Conservation (phyloP, 2,888 invertebrate genomes). For the Cancer borealis region DNA sequence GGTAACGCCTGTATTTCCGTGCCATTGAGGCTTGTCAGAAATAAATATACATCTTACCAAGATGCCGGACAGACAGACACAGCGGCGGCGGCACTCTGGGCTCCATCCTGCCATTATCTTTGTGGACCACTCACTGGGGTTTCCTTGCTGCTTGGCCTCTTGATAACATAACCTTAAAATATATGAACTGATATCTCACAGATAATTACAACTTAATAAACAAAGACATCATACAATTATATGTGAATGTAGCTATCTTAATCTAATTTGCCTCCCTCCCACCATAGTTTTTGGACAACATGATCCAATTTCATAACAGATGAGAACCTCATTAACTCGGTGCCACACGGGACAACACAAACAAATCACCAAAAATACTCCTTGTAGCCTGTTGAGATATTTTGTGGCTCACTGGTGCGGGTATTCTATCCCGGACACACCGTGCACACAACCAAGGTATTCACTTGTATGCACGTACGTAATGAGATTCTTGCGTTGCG, state of each 20-base stretch:
- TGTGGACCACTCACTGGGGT: not conserved
- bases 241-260: conserved; percentile 54
- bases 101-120: conserved; percentile 7
- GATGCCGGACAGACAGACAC: not conserved
- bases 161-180: conserved; percentile 57
- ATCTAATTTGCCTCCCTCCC: conserved; percentile 65
- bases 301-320: conserved; percentile 23
- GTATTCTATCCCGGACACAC: not conserved
- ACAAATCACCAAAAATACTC: not conserved
- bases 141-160: conserved; percentile 41
- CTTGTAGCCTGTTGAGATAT: not conserved
- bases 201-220: conserved; percentile 68
- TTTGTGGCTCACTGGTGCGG: not conserved
- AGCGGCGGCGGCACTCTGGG: not conserved
- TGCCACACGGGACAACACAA: not conserved
- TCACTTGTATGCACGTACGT: conserved; percentile 1
- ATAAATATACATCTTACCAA: conserved; percentile 27
- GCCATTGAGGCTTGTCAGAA: conserved; percentile 25
- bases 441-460: not conserved
- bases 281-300: conserved; percentile 3
- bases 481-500: conserved; percentile 31
- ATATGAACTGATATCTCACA: conserved; percentile 59
- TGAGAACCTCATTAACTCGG: conserved; percentile 38
- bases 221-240: conserved; percentile 52
- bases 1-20: not conserved